phyloP scores from a whole-genome alignment of 2,888 invertebrate genomes.

The Lymantria dispar region DNA sequence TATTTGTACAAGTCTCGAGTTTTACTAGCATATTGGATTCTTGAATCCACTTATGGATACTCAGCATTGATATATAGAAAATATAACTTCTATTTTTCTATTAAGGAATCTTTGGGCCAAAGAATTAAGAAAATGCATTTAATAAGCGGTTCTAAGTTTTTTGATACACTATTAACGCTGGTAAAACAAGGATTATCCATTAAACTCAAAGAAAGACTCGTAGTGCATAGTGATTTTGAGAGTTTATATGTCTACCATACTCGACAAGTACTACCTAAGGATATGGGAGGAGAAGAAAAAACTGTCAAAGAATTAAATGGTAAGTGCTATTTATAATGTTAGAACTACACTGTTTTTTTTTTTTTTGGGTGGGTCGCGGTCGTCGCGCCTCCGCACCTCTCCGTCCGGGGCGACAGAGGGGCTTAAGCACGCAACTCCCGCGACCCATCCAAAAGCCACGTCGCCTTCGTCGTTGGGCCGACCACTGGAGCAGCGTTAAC shows the following conservation, averaged over 20 bases:
- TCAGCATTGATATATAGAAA: too few species aligned
- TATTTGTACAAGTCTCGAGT: too few species aligned
- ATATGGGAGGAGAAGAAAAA: constrained; percentile 40
- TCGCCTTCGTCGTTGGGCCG: too few species aligned
- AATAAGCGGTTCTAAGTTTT: constrained; percentile 39
- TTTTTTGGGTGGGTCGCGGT: too few species aligned
- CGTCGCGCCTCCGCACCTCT: too few species aligned
- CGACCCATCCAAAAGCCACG: too few species aligned
- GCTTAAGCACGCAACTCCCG: too few species aligned
- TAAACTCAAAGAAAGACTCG: constrained; percentile 34
- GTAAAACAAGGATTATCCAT: constrained; percentile 35
- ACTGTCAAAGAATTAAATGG: constrained; percentile 33
- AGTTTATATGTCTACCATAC: constrained; percentile 31
- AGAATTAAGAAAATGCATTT: constrained; percentile 37
- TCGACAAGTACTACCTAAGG: constrained; percentile 36
- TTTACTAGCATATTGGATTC: too few species aligned
- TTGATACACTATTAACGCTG: constrained; percentile 29
- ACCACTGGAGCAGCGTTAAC: too few species aligned
- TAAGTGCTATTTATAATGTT: constrained; percentile 15
- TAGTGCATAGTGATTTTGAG: constrained; percentile 32
- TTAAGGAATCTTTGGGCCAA: constrained; percentile 38
- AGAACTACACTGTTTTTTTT: too few species aligned
- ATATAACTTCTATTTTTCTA: constrained; percentile 7
- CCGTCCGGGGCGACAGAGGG: too few species aligned
- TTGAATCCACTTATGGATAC: too few species aligned